Evolutionary conservation across 2,888 invertebrate genomes (phyloP).

Genomic region (Agonopterix heracliana): DNA sequence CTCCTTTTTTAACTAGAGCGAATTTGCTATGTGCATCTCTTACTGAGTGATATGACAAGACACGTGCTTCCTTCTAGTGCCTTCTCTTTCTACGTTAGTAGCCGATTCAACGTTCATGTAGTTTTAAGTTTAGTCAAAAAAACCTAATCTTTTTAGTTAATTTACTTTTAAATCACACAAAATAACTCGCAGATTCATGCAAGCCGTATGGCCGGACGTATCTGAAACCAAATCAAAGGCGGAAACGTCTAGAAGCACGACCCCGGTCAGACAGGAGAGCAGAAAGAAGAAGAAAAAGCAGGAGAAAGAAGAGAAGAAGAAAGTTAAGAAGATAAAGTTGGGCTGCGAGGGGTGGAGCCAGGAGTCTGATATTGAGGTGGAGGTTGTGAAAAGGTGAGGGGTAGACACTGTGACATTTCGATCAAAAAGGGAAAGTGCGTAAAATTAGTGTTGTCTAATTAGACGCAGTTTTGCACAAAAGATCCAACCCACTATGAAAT

Average conservation of each 20-base stretch:
- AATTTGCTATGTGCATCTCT: too few species aligned
- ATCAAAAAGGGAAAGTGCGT: neutral
- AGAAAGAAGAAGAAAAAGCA: constrained; percentile 27
- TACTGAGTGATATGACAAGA: too few species aligned
- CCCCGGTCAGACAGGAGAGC: constrained; percentile 24
- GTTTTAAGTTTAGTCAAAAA: too few species aligned
- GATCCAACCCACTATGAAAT: too few species aligned
- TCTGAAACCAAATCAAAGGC: constrained; percentile 26
- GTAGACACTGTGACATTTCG: neutral
- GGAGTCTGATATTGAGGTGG: constrained; percentile 58
- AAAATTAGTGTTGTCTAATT: too few species aligned
- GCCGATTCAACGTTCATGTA: too few species aligned
- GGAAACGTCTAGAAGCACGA: constrained; percentile 27
- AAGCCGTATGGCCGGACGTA: constrained; percentile 62
- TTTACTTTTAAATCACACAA: too few species aligned
- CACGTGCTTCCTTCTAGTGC: too few species aligned
- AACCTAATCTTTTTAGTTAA: too few species aligned
- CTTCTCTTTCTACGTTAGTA: too few species aligned
- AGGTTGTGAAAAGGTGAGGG: constrained; percentile 19
- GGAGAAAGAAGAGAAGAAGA: constrained; percentile 21
- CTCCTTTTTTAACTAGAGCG: too few species aligned
- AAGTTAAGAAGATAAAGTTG: constrained; percentile 42
- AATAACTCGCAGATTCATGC: constrained; percentile 46
- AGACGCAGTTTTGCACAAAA: too few species aligned
- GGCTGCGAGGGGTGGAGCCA: constrained; percentile 65